Evolutionary conservation across 2,888 invertebrate species (phyloP), one percentile per base, ranked within the genome.

Genomic region (Lamproptera curius): DNA sequence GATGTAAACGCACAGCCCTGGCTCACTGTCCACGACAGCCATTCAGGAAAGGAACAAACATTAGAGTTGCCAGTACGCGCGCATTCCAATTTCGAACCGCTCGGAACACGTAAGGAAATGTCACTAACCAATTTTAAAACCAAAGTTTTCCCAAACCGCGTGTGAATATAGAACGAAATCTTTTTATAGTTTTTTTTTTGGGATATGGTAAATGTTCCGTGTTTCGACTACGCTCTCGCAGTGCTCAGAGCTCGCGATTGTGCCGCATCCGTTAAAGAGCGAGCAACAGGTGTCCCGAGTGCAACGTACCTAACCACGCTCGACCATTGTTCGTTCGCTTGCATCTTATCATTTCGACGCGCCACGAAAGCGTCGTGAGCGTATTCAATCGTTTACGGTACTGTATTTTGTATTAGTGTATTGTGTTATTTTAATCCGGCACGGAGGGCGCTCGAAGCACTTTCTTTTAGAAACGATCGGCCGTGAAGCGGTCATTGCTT

Each of bases 21-120:
- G 63, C 63, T 73, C 61, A 71, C 85, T 85, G 87, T 86, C 87
- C 77, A 74, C 83, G 87, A 75, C 86, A 86, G 86, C 79, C 72
- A 76, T 67, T 65, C 75, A 70, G 71, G 73, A 49, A 40, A 42
- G 31, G 20, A 16, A 15, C 17, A n/a, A n/a, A n/a, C n/a, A n/a
- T n/a, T n/a, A n/a, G n/a, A n/a, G n/a, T n/a, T n/a, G n/a, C n/a
- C n/a, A n/a, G n/a, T n/a, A n/a, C n/a, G n/a, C 41, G 16, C 63
- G 59, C 67, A 65, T 65, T 65, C 41, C 47, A 63, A n/a, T 59
- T 63, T 66, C 61, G 63, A 61, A 62, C 59, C 57, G 59, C 69
- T n/a, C n/a, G n/a, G n/a, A n/a, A n/a, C n/a, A n/a, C n/a, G n/a
- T n/a, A n/a, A n/a, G n/a, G n/a, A n/a, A n/a, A n/a, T n/a, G n/a